Conservation (phyloP, 2,113 vertebrate genomes). For the Phylloscopus whistleri region DNA sequence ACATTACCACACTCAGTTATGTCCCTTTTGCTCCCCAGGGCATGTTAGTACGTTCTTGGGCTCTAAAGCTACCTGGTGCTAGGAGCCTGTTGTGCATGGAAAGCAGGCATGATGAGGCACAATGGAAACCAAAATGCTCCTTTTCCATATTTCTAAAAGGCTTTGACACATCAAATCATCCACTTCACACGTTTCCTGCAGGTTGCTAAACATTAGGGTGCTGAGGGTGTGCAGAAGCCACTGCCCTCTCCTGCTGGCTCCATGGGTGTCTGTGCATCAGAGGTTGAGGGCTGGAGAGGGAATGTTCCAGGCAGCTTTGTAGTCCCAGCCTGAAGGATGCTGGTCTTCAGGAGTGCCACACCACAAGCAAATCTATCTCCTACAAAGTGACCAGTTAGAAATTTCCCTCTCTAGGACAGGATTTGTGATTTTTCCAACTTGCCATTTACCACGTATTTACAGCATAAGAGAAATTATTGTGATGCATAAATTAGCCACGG, state of each 20-base stretch:
- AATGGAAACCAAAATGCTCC: neutral
- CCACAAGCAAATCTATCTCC: neutral
- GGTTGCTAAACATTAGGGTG: fast-evolving
- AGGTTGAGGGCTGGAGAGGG: neutral
- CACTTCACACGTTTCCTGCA: neutral
- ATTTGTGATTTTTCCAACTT: neutral
- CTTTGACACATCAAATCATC: neutral
- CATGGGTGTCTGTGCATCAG: fast-evolving
- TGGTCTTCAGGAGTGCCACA: neutral
- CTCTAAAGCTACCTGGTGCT: neutral
- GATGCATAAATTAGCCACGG: neutral
- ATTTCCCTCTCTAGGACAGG: neutral
- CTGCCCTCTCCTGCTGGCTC: neutral
- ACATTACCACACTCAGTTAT: neutral
- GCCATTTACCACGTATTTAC: neutral
- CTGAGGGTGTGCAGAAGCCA: fast-evolving
- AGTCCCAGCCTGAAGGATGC: neutral
- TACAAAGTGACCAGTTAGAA: neutral
- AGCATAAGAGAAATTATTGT: neutral
- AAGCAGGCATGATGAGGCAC: neutral
- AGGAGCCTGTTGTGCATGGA: neutral
- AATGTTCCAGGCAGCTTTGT: neutral
- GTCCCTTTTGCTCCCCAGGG: neutral
- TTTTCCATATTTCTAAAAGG: neutral
- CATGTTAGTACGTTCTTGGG: fast-evolving